phyloP scores from a whole-genome alignment of 2,113 vertebrate genomes.

The Porphyrio hochstetteri region DNA sequence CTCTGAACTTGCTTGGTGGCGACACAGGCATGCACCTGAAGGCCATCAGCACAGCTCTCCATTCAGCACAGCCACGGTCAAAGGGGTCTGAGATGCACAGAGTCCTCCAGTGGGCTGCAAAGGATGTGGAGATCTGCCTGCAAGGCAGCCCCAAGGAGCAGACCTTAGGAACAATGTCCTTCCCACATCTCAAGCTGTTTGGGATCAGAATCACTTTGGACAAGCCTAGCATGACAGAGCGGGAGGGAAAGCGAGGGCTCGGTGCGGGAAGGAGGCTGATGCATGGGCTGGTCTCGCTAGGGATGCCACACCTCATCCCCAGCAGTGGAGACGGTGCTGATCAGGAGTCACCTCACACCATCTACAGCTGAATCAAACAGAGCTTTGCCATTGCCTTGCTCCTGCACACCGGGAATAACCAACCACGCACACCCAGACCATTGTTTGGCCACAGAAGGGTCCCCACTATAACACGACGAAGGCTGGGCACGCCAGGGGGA shows the following conservation, averaged over 20 bases:
- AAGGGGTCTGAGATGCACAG: neutral
- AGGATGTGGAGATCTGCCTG: neutral
- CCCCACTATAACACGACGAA: neutral
- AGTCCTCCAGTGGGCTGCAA: neutral
- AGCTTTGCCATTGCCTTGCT: neutral
- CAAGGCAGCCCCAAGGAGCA: neutral
- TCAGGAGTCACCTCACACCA: slow-evolving; percentile 53
- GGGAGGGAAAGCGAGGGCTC: neutral
- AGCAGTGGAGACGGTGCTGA: neutral
- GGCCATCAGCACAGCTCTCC: neutral
- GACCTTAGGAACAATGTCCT: neutral
- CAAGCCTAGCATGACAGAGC: neutral
- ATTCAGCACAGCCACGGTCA: accelerated
- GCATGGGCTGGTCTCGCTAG: neutral
- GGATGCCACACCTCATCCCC: slow-evolving; percentile 31
- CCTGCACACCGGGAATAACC: neutral
- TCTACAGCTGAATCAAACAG: neutral
- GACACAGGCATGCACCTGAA: neutral
- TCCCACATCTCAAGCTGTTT: accelerated
- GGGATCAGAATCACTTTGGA: neutral
- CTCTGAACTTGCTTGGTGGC: neutral
- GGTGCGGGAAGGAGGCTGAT: neutral
- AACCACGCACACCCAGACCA: neutral
- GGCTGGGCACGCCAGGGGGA: neutral
- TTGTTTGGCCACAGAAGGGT: slow-evolving; percentile 9